These are phyloP conservation scores for Pristionchus entomophagus DNA, from an alignment of 2,888 invertebrate species.

Conservation along the genomic window DNA sequence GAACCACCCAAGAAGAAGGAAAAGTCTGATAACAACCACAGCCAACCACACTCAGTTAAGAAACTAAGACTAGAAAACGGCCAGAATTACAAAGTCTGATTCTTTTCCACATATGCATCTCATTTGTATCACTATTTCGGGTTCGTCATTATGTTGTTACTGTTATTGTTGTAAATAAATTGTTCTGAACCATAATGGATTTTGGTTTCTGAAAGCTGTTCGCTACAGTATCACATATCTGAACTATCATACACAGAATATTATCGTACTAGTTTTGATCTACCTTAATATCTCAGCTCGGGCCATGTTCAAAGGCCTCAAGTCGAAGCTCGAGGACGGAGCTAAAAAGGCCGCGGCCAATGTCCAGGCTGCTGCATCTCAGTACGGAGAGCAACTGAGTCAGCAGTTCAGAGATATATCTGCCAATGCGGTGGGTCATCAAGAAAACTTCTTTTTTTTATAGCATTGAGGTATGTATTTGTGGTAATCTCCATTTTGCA, in stretches of 20 bases:
- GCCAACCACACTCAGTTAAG: conserved; percentile 53
- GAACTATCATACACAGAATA: neutral
- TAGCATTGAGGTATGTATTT: no score
- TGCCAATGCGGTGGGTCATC: conserved; percentile 58
- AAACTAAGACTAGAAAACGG: conserved; percentile 43
- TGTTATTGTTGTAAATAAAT: conserved; percentile 43
- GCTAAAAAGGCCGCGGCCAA: conserved; percentile 70
- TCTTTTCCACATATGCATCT: neutral
- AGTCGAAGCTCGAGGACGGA: conserved; percentile 73
- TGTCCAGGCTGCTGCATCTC: conserved; percentile 57
- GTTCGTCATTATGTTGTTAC: neutral
- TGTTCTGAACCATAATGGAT: neutral
- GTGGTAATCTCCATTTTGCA: no score
- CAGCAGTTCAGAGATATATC: conserved; percentile 67
- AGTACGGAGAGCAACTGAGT: conserved; percentile 70
- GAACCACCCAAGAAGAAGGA: conserved; percentile 45
- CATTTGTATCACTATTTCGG: neutral
- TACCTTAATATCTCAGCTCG: neutral
- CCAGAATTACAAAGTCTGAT: neutral
- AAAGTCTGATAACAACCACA: neutral
- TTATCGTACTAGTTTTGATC: neutral
- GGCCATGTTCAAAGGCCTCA: conserved; percentile 75
- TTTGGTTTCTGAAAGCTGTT: neutral
- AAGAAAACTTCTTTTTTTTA: neutral
- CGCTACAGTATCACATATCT: neutral